These are phyloP conservation scores for Stegostoma tigrinum DNA, from an alignment of 2,113 vertebrate species.

Conservation along the genomic window DNA sequence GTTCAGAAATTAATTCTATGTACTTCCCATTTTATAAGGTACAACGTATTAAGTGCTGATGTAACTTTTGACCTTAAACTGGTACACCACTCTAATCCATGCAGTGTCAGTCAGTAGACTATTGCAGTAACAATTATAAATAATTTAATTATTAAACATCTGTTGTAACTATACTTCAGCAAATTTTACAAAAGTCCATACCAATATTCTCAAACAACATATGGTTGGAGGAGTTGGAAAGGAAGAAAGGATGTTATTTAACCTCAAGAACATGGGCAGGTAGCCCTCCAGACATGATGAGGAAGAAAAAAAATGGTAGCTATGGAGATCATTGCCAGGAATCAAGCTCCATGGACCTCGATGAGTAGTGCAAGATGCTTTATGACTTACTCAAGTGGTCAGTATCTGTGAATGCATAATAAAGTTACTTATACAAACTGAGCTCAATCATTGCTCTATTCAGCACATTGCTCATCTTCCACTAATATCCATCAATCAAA, in stretches of 20 bases:
- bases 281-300: too few species aligned
- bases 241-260: too few species aligned
- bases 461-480: neutral
- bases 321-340: too few species aligned
- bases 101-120: neutral
- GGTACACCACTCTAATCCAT: neutral
- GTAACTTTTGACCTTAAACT: neutral
- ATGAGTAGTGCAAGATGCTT: too few species aligned
- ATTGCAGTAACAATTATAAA: neutral
- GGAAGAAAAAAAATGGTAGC: too few species aligned
- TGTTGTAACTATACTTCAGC: neutral
- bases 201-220: neutral
- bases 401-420: too few species aligned
- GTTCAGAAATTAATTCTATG: neutral
- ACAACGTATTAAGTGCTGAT: neutral
- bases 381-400: too few species aligned
- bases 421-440: too few species aligned
- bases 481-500: neutral
- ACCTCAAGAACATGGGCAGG: too few species aligned
- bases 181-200: neutral
- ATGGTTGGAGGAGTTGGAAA: neutral
- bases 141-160: constrained; percentile 12
- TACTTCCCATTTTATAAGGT: neutral
- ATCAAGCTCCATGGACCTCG: too few species aligned
- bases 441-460: neutral